Conservation (phyloP, 2,888 invertebrate genomes). For the Drosophila mulleri region DNA sequence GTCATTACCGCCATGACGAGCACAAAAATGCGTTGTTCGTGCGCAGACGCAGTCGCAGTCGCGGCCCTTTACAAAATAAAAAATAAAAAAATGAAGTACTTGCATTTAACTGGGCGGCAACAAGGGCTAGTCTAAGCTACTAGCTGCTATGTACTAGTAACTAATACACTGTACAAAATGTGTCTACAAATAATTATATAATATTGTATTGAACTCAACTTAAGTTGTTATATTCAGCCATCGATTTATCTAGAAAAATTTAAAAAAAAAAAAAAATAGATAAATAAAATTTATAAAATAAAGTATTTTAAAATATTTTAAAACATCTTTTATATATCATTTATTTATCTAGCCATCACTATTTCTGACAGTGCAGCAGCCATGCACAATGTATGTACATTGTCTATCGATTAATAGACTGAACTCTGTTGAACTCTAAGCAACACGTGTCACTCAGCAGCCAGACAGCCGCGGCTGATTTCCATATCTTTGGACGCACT, state of each 20-base stretch:
- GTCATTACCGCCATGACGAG: slow-evolving; percentile 83
- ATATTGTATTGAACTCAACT: too few relatives aligned
- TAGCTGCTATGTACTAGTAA: slow-evolving; percentile 2
- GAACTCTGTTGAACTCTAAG: slow-evolving; percentile 69
- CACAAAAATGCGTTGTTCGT: slow-evolving; percentile 80
- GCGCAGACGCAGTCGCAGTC: slow-evolving; percentile 58
- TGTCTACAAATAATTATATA: too few relatives aligned
- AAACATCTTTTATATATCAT: neutral
- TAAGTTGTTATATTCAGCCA: too few relatives aligned
- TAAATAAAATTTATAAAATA: too few relatives aligned
- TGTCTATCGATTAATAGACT: slow-evolving; percentile 69
- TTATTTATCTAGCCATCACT: too few relatives aligned
- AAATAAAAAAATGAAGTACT: slow-evolving; percentile 22
- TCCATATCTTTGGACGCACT: slow-evolving; percentile 72
- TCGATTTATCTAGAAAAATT: too few relatives aligned
- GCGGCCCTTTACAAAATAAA: slow-evolving; percentile 45
- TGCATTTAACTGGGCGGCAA: slow-evolving; percentile 74
- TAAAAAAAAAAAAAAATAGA: neutral
- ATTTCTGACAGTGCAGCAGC: slow-evolving; percentile 5
- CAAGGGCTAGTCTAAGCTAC: slow-evolving; percentile 56
- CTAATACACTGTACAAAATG: slow-evolving; percentile 3
- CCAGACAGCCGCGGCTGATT: slow-evolving; percentile 45
- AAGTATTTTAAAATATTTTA: neutral
- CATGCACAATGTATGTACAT: slow-evolving; percentile 31
- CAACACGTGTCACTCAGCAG: slow-evolving; percentile 63